Percentiles rank a stretch among this genome's conserved stretches.
phyloP scores from a whole-genome alignment of 2,797 vertebrate species.

The Squalus acanthias region DNA sequence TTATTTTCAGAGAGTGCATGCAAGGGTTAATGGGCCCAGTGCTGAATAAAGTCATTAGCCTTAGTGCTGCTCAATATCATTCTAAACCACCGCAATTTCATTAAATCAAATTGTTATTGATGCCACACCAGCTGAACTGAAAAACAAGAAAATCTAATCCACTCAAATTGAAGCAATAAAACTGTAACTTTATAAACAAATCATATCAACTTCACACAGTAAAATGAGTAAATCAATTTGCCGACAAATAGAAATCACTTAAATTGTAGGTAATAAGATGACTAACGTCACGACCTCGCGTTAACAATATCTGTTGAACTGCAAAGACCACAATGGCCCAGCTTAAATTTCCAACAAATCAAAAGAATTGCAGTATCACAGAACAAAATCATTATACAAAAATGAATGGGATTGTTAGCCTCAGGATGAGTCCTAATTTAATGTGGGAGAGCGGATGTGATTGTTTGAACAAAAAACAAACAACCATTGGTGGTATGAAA shows the following conservation, averaged over 20 bases:
- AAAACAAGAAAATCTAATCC: slow-evolving; percentile 25
- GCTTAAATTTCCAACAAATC: not conserved
- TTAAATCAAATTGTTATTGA: slow-evolving; percentile 29
- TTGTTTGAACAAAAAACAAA: not conserved
- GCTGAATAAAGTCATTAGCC: not conserved
- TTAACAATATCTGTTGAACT: slow-evolving; percentile 5
- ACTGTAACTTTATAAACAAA: slow-evolving; percentile 1
- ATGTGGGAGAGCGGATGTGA: not conserved
- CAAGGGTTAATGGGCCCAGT: not conserved
- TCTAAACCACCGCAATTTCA: not conserved
- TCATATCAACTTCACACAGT: not conserved
- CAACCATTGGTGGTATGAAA: not conserved
- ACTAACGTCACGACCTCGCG: not conserved
- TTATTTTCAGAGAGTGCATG: not conserved
- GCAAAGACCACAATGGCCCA: not conserved
- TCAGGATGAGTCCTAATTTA: not conserved
- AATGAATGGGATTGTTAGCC: not conserved
- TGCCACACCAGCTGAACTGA: slow-evolving; percentile 6
- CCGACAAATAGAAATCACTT: slow-evolving; percentile 12
- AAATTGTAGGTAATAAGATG: slow-evolving; percentile 23
- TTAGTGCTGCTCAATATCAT: not conserved
- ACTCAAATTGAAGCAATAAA: not conserved
- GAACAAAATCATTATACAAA: not conserved
- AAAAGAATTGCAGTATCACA: not conserved
- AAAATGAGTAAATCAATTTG: slow-evolving; percentile 19